Evolutionary conservation across 2,113 vertebrate genomes (phyloP).

Genomic region (Merops nubicus): DNA sequence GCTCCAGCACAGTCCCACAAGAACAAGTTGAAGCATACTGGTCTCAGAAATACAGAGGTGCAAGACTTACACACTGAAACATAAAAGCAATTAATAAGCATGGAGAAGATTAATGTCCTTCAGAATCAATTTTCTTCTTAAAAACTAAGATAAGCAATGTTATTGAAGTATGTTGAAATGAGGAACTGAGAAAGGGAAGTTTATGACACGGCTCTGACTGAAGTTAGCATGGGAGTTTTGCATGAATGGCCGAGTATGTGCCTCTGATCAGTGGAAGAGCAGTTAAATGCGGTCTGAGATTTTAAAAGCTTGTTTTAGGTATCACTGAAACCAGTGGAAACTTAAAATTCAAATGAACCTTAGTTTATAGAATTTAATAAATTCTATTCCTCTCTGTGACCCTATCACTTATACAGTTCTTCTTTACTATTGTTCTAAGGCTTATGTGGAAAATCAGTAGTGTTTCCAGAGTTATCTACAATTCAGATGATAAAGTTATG

Average conservation of each 20-base stretch:
- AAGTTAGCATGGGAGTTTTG: accelerated
- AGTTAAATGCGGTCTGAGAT: background rate
- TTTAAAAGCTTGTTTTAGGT: background rate
- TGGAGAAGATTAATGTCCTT: background rate
- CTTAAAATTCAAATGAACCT: background rate
- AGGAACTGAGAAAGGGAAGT: background rate
- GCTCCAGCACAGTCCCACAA: background rate
- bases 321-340: background rate
- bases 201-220: background rate
- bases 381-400: background rate
- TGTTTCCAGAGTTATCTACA: background rate
- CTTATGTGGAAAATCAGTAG: background rate
- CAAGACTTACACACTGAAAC: background rate
- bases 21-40: background rate
- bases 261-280: background rate
- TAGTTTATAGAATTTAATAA: background rate
- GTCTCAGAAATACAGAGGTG: background rate
- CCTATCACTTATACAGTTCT: background rate
- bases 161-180: background rate
- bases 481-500: background rate
- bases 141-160: background rate
- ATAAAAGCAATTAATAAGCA: background rate
- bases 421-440: background rate
- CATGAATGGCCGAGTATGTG: background rate
- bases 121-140: background rate